Base-by-base conservation (phyloP, 2,113 vertebrate genomes). In the Hassar affinis region DNA sequence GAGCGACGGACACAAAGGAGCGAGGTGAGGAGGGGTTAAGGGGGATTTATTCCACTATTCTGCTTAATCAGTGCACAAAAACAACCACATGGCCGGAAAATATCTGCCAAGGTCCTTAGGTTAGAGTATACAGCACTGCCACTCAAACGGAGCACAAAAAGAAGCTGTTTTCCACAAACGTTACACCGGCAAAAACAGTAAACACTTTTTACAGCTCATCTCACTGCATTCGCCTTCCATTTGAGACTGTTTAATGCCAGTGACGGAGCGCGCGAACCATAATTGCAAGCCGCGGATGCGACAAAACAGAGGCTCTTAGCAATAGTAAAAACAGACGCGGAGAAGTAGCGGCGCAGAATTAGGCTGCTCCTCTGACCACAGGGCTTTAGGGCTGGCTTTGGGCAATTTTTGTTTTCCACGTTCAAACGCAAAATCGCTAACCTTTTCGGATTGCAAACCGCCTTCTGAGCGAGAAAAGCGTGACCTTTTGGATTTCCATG, bases 151-250 rank as follows among this genome's bases (percentile, higher is more conserved):
- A 82, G 62, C 59, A 82, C 45, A 80, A 83, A 74, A 81, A 47
- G 20, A 64, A 62, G 20, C 38, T 61, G 69, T 83, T 83, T 83
- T 76, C 77, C 69, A 61, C 4, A 47, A 69, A 66, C 80, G 54
- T 47, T 62, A 27, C 30, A 77, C 82, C 42, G 79, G 15, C 10
- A 20, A 56, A 56, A 79, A 89, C 87, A 45, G 85, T 91, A 92
- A 93, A 92, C 91, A 91, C 84, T 74, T 92, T 93, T 94, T 87
- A 93, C 85, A 33, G 85, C 88, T 61, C 79, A n/a, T 79, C 87
- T 79, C 85, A 85, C 83, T 90, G 88, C 79, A 35, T 72, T 90
- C 76, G 89, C 87, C 89, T 90, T 91, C 84, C 87, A 89, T 79
- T 82, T 83, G 62, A 89, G 86, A 87, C 84, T 35, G 84, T 80